phyloP scores from a whole-genome alignment of 2,113 vertebrate genomes.

The Campylomormyrus tamandua region DNA sequence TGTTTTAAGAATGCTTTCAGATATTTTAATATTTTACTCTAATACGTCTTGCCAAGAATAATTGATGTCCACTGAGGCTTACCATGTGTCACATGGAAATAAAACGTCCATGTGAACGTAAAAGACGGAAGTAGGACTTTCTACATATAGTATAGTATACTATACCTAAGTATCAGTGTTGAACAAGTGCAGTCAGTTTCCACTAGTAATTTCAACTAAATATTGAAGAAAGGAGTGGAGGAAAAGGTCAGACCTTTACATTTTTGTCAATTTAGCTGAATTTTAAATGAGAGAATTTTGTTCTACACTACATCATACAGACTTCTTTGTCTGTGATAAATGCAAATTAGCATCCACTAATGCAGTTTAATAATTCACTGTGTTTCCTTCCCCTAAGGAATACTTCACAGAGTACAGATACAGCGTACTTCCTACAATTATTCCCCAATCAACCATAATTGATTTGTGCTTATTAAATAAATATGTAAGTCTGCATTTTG shows the following conservation, averaged over 20 bases:
- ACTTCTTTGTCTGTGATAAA: neutral
- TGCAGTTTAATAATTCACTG: neutral
- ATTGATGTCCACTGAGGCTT: neutral
- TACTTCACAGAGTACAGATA: neutral
- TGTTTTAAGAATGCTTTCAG: neutral
- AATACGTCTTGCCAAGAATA: neutral
- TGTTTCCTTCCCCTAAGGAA: neutral
- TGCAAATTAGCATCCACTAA: neutral
- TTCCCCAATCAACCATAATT: neutral
- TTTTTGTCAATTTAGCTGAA: neutral
- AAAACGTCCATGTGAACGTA: neutral
- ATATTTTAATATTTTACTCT: neutral
- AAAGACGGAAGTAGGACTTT: neutral
- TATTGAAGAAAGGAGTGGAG: neutral
- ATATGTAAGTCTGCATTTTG: neutral
- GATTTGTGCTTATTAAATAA: neutral
- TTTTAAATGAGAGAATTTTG: neutral
- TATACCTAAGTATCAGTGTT: neutral
- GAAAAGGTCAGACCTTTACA: neutral
- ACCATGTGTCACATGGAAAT: neutral
- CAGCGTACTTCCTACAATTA: neutral
- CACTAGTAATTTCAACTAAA: neutral
- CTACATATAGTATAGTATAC: neutral
- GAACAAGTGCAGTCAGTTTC: neutral
- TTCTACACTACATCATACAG: neutral